Percentiles rank a stretch among this genome's conserved stretches.
Conservation (phyloP, 2,888 invertebrate species). For the Neocrepidodera transversa region DNA sequence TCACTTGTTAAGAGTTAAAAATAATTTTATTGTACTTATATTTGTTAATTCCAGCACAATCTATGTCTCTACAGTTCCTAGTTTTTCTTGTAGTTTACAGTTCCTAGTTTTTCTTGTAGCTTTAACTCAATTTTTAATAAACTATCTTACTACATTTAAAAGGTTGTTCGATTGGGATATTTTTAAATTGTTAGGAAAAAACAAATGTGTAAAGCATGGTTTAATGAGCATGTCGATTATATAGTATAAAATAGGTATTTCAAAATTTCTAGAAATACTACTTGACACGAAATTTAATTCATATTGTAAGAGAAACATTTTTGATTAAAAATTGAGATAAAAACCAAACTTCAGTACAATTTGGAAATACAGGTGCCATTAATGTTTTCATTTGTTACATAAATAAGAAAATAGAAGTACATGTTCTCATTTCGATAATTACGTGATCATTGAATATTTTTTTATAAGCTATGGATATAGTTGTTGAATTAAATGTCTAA, state of each 20-base stretch:
- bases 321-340: background rate
- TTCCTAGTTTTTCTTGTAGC: no score
- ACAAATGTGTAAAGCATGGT: no score
- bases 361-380: background rate
- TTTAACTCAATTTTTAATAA: no score
- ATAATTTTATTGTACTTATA: background rate
- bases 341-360: background rate
- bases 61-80: background rate
- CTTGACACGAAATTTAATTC: no score
- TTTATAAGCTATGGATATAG: constrained; percentile 29
- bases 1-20: background rate
- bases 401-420: background rate
- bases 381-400: background rate
- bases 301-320: no score
- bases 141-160: no score
- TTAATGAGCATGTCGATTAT: no score
- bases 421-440: constrained; percentile 16
- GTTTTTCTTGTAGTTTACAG: no score
- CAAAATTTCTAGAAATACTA: no score
- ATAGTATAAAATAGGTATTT: no score
- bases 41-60: background rate
- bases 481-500: constrained; percentile 31
- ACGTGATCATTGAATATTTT: constrained; percentile 26
- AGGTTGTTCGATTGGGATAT: no score
- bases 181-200: no score